A percentile compares a stretch with the other conserved stretches of the same genome.
These are phyloP conservation scores for Conus betulinus DNA, from an alignment of 1,140 invertebrate species.

Conservation along the genomic window DNA sequence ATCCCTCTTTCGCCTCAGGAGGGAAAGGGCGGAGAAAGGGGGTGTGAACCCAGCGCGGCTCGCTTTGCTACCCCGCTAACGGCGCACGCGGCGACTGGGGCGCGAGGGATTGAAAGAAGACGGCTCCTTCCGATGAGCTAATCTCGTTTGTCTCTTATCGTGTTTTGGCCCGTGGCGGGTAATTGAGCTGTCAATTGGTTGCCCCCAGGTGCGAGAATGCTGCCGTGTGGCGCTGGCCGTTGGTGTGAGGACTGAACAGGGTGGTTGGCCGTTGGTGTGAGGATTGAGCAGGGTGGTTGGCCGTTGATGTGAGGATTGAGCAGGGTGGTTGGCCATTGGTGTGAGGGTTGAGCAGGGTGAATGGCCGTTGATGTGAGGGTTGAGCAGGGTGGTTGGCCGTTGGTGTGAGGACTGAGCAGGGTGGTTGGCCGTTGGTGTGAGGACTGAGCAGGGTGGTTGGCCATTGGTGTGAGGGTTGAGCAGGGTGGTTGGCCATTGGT, in stretches of 20 bases:
- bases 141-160: conserved; percentile 30
- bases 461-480: no score
- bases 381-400: no score
- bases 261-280: no score
- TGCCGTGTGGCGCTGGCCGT: background rate
- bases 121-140: conserved; percentile 15
- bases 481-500: background rate
- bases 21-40: background rate
- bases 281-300: no score
- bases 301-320: no score
- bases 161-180: background rate
- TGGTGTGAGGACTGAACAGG: background rate
- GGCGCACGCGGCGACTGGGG: background rate
- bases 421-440: no score
- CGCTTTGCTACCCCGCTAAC: background rate
- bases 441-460: no score
- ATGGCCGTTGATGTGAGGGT: no score
- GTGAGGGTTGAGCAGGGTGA: no score
- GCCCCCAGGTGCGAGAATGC: conserved; percentile 8
- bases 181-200: conserved; percentile 4
- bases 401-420: no score
- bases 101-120: background rate
- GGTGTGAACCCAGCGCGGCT: background rate
- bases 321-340: no score
- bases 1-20: conserved; percentile 22